phyloP scores from a whole-genome alignment of 1,140 invertebrate genomes.

The Dinothrombium tinctorium region DNA sequence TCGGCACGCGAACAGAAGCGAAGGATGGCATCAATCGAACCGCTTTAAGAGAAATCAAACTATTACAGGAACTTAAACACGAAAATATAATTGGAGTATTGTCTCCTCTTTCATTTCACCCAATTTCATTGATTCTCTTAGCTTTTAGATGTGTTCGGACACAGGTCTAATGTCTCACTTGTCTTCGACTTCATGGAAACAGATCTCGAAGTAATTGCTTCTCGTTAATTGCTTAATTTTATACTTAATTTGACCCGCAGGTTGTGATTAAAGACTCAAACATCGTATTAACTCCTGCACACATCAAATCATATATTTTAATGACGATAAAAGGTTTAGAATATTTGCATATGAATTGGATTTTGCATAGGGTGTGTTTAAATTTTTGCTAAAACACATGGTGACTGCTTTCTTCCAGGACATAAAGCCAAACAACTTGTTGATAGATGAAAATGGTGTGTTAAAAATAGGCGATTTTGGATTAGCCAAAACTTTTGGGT shows the following conservation, averaged over 20 bases:
- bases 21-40: constrained; percentile 95
- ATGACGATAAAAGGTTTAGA: constrained; percentile 86
- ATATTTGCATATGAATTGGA: constrained; percentile 88
- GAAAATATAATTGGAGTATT: constrained; percentile 73
- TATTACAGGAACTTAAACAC: constrained; percentile 85
- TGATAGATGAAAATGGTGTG: constrained; percentile 73
- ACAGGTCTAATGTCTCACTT: constrained; percentile 91
- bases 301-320: constrained; percentile 87
- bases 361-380: constrained; percentile 54
- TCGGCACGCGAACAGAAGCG: constrained; percentile 74
- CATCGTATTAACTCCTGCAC: constrained; percentile 66
- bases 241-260: too few relatives aligned
- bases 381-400: constrained; percentile 1
- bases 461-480: constrained; percentile 98
- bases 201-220: constrained; percentile 83
- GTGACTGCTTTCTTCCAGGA: constrained; percentile 31
- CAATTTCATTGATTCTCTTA: constrained; percentile 17
- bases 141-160: constrained; percentile 78
- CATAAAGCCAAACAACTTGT: constrained; percentile 94
- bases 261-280: constrained; percentile 34
- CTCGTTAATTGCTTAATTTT: too few relatives aligned
- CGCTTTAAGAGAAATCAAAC: constrained; percentile 90
- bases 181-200: constrained; percentile 99
- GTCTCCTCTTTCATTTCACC: too few relatives aligned
- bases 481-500: constrained; percentile 85